Conservation (phyloP, 2,888 invertebrate genomes). For the Cantharis lateralis region DNA sequence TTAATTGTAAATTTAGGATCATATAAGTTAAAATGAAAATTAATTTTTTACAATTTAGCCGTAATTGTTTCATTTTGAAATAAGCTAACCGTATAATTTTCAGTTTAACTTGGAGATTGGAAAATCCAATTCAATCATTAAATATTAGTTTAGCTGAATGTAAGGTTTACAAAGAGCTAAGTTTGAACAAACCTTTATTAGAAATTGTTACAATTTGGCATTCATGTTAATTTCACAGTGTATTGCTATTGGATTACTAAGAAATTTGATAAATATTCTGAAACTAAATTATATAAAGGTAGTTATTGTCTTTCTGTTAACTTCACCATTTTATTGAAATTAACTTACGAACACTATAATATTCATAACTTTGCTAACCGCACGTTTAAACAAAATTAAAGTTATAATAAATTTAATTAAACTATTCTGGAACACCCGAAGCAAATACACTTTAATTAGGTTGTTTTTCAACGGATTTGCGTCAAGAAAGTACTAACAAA, state of each 20-base stretch:
- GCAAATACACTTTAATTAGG: background rate
- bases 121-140: conserved; percentile 3
- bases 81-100: background rate
- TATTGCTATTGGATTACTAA: background rate
- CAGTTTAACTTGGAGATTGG: background rate
- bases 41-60: background rate
- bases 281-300: background rate
- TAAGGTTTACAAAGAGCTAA: conserved; percentile 14
- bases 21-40: background rate
- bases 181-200: conserved; percentile 12
- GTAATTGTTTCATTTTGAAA: background rate
- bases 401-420: background rate
- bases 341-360: background rate
- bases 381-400: background rate
- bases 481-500: background rate
- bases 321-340: background rate
- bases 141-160: conserved; percentile 19
- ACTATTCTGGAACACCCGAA: background rate
- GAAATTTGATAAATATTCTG: background rate
- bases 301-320: background rate
- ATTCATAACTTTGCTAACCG: background rate
- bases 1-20: background rate
- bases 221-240: background rate
- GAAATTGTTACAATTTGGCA: conserved; percentile 15
- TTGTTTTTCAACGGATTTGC: background rate